Evolutionary conservation across 2,113 vertebrate genomes (phyloP).

Genomic region (Tragulus kanchil): DNA sequence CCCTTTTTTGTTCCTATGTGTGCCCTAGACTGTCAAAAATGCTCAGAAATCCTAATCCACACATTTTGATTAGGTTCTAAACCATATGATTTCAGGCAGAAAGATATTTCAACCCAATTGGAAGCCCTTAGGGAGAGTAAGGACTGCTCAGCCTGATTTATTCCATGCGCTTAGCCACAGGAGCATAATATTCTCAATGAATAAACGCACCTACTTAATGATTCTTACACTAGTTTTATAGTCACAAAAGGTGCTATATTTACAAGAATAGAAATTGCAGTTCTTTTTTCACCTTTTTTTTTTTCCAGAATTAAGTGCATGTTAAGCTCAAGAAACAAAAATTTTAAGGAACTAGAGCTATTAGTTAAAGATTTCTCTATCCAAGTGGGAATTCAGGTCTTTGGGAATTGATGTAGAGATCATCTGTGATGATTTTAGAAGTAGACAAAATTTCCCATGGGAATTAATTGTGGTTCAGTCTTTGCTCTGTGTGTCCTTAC

Average conservation of each 20-base stretch:
- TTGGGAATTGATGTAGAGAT: not conserved
- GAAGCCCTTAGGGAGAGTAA: constrained; percentile 52
- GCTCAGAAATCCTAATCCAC: constrained; percentile 71
- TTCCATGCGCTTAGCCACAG: not conserved
- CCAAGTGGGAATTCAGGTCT: not conserved
- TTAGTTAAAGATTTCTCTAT: not conserved
- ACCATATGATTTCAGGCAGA: constrained; percentile 72
- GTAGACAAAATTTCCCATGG: not conserved
- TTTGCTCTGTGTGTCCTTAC: not conserved
- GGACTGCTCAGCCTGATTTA: constrained; percentile 61
- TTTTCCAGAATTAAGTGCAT: not conserved
- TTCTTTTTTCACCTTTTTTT: not conserved
- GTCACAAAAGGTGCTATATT: constrained; percentile 30
- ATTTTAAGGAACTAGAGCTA: not conserved
- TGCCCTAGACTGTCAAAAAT: constrained; percentile 71
- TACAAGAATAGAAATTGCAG: constrained; percentile 51
- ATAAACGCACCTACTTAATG: constrained; percentile 68
- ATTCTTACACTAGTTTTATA: constrained; percentile 36
- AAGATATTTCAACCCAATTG: constrained; percentile 77
- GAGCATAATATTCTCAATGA: constrained; percentile 61
- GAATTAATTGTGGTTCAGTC: not conserved
- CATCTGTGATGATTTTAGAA: constrained; percentile 50
- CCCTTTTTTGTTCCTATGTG: constrained; percentile 31
- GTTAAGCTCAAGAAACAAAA: constrained; percentile 46
- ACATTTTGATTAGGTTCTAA: constrained; percentile 78